Evolutionary conservation across 1,140 invertebrate species (phyloP).

Genomic region (Trichoplusia ni): DNA sequence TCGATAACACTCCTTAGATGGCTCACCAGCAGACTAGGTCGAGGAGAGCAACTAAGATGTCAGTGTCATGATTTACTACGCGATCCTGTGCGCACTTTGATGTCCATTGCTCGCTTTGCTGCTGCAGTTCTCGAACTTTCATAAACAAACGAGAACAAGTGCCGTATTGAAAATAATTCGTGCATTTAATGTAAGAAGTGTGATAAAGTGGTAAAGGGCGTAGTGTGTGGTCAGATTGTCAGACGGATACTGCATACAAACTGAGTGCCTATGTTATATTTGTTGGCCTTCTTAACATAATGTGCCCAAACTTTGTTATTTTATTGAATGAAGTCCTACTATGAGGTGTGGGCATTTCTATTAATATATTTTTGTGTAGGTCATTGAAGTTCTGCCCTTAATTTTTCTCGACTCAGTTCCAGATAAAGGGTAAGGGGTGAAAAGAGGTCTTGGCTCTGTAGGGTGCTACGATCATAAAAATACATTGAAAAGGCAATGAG

Average conservation of each 20-base stretch:
- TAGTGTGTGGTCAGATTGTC: conserved; percentile 57
- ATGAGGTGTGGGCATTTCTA: no score
- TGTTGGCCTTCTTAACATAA: no score
- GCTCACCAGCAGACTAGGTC: conserved; percentile 78
- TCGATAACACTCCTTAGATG: conserved; percentile 80
- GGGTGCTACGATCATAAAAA: no score
- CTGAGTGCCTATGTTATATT: no score
- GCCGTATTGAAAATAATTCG: neutral
- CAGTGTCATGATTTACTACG: conserved; percentile 65
- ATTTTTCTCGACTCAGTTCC: no score
- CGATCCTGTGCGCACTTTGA: conserved; percentile 33
- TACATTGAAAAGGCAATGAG: no score
- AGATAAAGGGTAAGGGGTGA: no score
- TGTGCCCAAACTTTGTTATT: no score
- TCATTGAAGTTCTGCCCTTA: no score
- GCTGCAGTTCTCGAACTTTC: neutral
- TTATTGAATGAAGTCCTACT: no score
- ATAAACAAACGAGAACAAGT: conserved; percentile 16
- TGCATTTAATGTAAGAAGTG: conserved; percentile 2
- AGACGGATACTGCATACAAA: conserved; percentile 55
- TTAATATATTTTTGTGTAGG: no score
- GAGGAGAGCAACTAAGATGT: conserved; percentile 77
- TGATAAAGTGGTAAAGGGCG: conserved; percentile 43
- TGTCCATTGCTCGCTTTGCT: conserved; percentile 53
- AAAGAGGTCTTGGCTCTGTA: no score